Evolutionary conservation across 1,140 invertebrate genomes (phyloP), one percentile per base, ranked within the genome.

Genomic region (Heliconius eleuchia): DNA sequence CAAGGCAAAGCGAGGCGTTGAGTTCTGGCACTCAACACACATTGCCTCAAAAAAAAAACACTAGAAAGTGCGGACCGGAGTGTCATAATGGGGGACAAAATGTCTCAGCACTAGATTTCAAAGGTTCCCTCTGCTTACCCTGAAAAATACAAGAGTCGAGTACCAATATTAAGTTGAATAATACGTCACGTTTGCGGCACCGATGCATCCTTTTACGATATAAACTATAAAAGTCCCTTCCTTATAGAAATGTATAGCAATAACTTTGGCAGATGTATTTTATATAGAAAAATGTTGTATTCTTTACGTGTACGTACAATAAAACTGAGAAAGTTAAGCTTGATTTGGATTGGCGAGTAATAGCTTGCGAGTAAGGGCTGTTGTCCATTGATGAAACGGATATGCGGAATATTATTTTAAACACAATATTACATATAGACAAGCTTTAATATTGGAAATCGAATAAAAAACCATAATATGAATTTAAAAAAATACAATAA

Each of bases 281-380:
- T 75, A 86, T 80, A 82, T 79, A 23, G 76, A 50, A 80, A 82
- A 80, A 79, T 80, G 77, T 75, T 60, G 39, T 74, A 79, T 85
- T 81, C 77, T 70, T 30, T 70, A 78, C 77, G 80, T 83, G 80
- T 82, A 79, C 81, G 77, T 80, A 80, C 76, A 82, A 85, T 85
- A 85, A 86, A 86, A 82, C 72, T 71, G 82, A 57, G 80, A 60
- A 78, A 87, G 80, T 83, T 84, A 84, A 88, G 84, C 84, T 78
- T 71, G 27, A 66, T 82, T 77, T 78, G 81, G 80, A 82, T 85
- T n/a, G n/a, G n/a, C n/a, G n/a, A n/a, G n/a, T n/a, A n/a, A n/a
- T n/a, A n/a, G n/a, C n/a, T n/a, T 82, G 79, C 81, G 81, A 81
- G 80, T 77, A 83, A 84, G 74, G 84, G 82, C 76, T 81, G 78